These are phyloP conservation scores for Silurus meridionalis DNA, from an alignment of 2,113 vertebrate species.

Conservation along the genomic window DNA sequence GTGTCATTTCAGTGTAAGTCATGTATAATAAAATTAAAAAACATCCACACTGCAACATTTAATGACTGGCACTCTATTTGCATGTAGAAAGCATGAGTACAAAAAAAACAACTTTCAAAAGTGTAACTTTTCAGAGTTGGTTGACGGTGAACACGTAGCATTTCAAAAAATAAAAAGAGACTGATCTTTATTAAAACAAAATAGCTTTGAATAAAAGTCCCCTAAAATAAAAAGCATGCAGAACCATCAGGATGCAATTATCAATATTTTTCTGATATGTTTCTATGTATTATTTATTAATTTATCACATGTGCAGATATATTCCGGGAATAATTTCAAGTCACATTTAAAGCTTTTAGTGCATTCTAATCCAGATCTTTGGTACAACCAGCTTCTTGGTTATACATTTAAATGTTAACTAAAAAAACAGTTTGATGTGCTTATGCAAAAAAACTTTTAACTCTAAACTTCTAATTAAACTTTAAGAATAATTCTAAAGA, in stretches of 20 bases:
- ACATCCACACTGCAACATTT: slow-evolving; percentile 38
- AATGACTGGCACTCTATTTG: slow-evolving; percentile 49
- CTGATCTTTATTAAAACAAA: slow-evolving; percentile 60
- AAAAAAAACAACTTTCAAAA: slow-evolving; percentile 52
- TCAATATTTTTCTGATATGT: slow-evolving; percentile 62
- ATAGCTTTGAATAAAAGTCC: slow-evolving; percentile 66
- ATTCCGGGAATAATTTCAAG: slow-evolving; percentile 55
- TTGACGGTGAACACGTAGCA: slow-evolving; percentile 58
- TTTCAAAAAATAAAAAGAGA: slow-evolving; percentile 52
- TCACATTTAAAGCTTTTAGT: slow-evolving; percentile 65
- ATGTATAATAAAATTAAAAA: slow-evolving; percentile 31
- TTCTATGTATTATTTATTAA: slow-evolving; percentile 59
- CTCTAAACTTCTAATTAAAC: slow-evolving; percentile 43
- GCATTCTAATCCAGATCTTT: slow-evolving; percentile 70
- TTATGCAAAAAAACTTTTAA: slow-evolving; percentile 48
- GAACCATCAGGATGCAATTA: slow-evolving; percentile 62
- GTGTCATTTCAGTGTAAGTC: slow-evolving; percentile 14
- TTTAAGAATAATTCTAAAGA: slow-evolving; percentile 46
- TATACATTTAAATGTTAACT: slow-evolving; percentile 60
- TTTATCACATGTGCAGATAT: slow-evolving; percentile 57
- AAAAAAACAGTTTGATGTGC: slow-evolving; percentile 54
- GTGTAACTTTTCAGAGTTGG: slow-evolving; percentile 50
- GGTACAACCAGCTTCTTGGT: slow-evolving; percentile 73
- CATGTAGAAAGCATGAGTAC: slow-evolving; percentile 55
- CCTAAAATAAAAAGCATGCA: slow-evolving; percentile 59